Conservation (phyloP, 2,113 vertebrate species). For the Callipepla californica region DNA sequence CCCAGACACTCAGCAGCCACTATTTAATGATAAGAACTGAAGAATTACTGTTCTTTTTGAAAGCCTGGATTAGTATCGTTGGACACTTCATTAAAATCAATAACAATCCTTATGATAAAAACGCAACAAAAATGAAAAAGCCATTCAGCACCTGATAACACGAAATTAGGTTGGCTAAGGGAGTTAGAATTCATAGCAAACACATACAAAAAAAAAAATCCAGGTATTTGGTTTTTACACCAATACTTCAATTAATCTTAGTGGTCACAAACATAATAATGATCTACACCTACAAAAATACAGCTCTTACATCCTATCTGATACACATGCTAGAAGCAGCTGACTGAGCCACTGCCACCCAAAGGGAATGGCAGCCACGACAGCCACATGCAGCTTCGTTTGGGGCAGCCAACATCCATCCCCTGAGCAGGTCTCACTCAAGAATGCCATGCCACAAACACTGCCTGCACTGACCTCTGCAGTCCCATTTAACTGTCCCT, state of each 20-base stretch:
- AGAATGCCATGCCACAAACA: not conserved
- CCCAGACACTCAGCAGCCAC: not conserved
- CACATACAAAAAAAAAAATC: not conserved
- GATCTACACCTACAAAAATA: not conserved
- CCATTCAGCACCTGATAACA: not conserved
- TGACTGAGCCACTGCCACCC: not conserved
- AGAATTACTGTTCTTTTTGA: conserved; percentile 13
- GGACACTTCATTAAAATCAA: conserved; percentile 34
- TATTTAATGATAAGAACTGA: conserved; percentile 19
- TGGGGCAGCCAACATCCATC: rapidly evolving
- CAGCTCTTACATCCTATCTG: not conserved
- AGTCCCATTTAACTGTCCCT: not conserved
- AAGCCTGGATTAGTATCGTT: conserved; percentile 14
- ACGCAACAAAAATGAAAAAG: not conserved
- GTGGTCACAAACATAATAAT: not conserved
- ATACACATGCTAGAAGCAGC: not conserved
- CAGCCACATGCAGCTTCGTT: not conserved
- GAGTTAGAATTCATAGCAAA: not conserved
- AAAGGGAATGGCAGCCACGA: not conserved
- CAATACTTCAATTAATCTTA: not conserved
- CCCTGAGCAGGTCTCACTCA: not conserved
- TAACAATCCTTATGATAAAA: conserved; percentile 42
- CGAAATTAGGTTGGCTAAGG: not conserved
- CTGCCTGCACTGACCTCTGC: not conserved
- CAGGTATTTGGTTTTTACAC: not conserved